Base-by-base conservation (phyloP, 2,113 vertebrate species). In the Percina caprodes region DNA sequence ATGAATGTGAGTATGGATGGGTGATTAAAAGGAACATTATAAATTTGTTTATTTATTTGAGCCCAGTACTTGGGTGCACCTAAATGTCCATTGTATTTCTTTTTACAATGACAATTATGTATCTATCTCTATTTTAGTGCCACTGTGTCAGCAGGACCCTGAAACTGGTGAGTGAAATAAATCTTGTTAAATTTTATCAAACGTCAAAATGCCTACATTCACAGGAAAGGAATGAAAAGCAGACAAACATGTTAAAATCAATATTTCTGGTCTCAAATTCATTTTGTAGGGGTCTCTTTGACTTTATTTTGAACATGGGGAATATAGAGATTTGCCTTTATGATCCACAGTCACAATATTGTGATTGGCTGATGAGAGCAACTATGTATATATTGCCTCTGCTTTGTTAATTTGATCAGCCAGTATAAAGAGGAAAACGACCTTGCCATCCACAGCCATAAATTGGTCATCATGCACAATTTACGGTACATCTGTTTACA, bases 351-450 rank as follows among this genome's bases (percentile, higher is more conserved):
- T 83, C 46, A 60, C n/a, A 63, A 45, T 58, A 69, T 68, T 46
- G 35, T 80, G 30, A 69, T 75, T 39, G 9, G 55, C 30, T 60
- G 76, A 83, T 82, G 62, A 81, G 35, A 80, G 61, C 0, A 23
- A 26, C 73, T 11, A 18, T 30, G 63, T 48, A 58, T 48, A 58
- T 23, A 21, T 77, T 69, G 35, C 79, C 61, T 78, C 21, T 7
- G 51, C 46, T 66, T 26, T 49, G 73, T 35, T 80, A 67, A 62
- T 62, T 24, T 69, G 45, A 73, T 79, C 48, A 67, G 11, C 15
- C 45, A 35, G 16, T 21, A 48, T 58, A 49, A 72, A 71, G 18
- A 54, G 11, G 14, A 18, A 52, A 52, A 63, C 35, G 8, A 66
- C 6, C 66, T n/a, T 18, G 12, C 54, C 24, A 33, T 52, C 26